phyloP scores from a whole-genome alignment of 2,888 invertebrate genomes.

The Ophioninae sp. region DNA sequence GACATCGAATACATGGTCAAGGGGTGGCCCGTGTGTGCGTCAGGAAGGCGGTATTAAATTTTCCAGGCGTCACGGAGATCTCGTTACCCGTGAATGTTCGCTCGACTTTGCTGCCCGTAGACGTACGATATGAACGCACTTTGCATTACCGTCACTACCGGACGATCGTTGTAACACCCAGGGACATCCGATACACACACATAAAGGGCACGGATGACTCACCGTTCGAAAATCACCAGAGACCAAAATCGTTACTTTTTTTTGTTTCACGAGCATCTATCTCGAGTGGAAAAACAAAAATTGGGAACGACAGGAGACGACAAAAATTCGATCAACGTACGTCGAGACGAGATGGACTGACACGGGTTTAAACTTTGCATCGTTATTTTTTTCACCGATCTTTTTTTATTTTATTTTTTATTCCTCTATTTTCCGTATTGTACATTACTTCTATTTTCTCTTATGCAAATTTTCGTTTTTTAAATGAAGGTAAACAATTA shows the following conservation, averaged over 20 bases:
- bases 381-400: too few species aligned
- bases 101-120: slow-evolving; percentile 12
- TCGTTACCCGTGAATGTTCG: slow-evolving; percentile 48
- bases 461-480: too few species aligned
- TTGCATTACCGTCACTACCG: slow-evolving; percentile 33
- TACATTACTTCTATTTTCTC: too few species aligned
- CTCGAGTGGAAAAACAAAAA: not conserved
- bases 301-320: not conserved
- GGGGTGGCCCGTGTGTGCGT: slow-evolving; percentile 22
- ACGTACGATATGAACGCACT: slow-evolving; percentile 11
- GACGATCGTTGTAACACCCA: slow-evolving; percentile 44
- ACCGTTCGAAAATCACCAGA: not conserved
- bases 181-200: slow-evolving; percentile 45
- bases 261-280: not conserved
- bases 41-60: slow-evolving; percentile 46
- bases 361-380: too few species aligned
- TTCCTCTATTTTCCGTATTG: too few species aligned
- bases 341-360: too few species aligned
- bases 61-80: slow-evolving; percentile 56
- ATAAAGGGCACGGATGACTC: slow-evolving; percentile 15
- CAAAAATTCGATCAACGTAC: not conserved
- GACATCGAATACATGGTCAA: slow-evolving; percentile 44
- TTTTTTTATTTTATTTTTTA: too few species aligned
- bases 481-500: too few species aligned
- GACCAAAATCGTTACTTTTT: not conserved